phyloP scores from a whole-genome alignment of 2,113 vertebrate genomes.

The Phrynosoma platyrhinos region DNA sequence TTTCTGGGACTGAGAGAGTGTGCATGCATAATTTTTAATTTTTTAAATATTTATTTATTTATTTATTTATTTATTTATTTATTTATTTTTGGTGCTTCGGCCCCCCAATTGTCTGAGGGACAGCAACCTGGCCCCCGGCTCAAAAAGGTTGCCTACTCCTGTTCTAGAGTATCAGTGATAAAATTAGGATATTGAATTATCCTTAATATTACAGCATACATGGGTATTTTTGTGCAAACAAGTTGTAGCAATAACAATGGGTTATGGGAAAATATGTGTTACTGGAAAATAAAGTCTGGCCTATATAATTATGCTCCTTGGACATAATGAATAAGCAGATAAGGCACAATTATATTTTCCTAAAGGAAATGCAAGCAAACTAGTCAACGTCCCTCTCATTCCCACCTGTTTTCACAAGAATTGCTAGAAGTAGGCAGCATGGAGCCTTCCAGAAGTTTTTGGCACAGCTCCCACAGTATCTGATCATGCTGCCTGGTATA shows the following conservation, averaged over 20 bases:
- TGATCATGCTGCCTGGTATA: background rate
- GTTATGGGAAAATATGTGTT: too few species aligned
- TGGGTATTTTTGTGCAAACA: background rate
- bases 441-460: background rate
- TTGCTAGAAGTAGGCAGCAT: background rate
- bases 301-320: too few species aligned
- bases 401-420: background rate
- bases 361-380: background rate
- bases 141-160: too few species aligned
- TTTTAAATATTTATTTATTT: too few species aligned
- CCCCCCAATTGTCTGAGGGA: too few species aligned
- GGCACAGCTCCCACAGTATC: background rate
- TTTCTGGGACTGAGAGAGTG: too few species aligned
- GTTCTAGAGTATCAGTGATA: background rate
- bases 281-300: background rate
- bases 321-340: background rate
- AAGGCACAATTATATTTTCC: background rate
- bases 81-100: too few species aligned
- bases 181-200: background rate
- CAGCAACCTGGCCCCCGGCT: too few species aligned
- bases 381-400: background rate
- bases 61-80: too few species aligned
- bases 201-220: background rate
- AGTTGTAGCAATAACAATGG: background rate
- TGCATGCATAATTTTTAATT: too few species aligned